Conservation (phyloP, 2,113 vertebrate species). For the Lichenostomus cassidix region DNA sequence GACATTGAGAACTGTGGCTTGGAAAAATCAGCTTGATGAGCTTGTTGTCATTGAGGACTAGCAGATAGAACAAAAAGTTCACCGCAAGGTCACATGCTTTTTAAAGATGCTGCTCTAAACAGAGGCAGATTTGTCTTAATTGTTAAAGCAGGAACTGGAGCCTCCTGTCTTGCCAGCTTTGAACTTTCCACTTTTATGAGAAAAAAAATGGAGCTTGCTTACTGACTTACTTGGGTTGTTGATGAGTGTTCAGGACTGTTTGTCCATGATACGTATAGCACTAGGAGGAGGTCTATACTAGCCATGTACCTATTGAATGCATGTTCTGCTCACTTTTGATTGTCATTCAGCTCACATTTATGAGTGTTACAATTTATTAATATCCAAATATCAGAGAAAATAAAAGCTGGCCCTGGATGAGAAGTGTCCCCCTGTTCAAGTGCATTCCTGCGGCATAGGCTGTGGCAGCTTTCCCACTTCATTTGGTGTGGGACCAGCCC, state of each 20-base stretch:
- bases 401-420: neutral
- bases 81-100: neutral
- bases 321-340: neutral
- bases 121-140: conserved; percentile 8
- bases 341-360: neutral
- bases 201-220: neutral
- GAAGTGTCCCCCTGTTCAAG: neutral
- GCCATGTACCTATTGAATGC: neutral
- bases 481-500: neutral
- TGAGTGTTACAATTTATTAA: neutral
- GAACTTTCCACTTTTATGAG: neutral
- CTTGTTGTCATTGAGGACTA: neutral
- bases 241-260: neutral
- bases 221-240: neutral
- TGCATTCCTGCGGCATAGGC: neutral
- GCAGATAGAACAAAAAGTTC: neutral
- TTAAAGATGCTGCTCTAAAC: conserved; percentile 13
- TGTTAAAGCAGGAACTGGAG: conserved; percentile 13
- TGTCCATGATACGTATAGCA: fast-evolving
- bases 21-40: neutral
- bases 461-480: neutral
- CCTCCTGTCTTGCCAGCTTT: neutral
- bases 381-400: neutral
- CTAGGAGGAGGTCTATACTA: neutral
- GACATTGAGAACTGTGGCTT: neutral